Evolutionary conservation across 2,888 invertebrate genomes (phyloP).

Genomic region (Drosophila colorata): DNA sequence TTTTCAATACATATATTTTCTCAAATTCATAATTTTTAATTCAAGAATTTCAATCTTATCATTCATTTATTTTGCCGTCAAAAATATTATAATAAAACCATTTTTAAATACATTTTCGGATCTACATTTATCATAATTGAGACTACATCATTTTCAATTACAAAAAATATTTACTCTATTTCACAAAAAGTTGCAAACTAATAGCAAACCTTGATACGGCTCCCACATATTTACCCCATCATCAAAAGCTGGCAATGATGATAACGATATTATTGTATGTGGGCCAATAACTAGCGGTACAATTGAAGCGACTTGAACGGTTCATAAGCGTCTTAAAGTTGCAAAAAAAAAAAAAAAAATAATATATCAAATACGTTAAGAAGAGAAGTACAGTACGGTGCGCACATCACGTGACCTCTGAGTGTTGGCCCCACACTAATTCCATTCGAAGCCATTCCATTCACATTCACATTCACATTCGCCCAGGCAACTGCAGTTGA

Average conservation of each 20-base stretch:
- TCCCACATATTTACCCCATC: constrained; percentile 2
- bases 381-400: constrained; percentile 57
- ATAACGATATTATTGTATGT: constrained; percentile 29
- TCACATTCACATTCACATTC: constrained; percentile 47
- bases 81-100: too few species aligned
- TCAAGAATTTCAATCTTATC: too few species aligned
- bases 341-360: not conserved
- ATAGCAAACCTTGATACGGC: constrained; percentile 8
- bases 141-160: too few species aligned
- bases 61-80: too few species aligned
- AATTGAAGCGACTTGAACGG: constrained; percentile 34
- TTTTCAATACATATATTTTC: too few species aligned
- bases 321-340: constrained; percentile 52
- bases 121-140: too few species aligned
- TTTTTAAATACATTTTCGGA: too few species aligned
- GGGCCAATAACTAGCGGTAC: constrained; percentile 50
- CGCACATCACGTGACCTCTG: constrained; percentile 60
- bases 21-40: too few species aligned
- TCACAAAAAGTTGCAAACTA: constrained; percentile 12
- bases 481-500: constrained; percentile 27
- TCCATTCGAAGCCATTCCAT: constrained; percentile 31
- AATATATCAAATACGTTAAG: not conserved
- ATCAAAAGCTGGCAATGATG: constrained; percentile 20
- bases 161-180: not conserved
- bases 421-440: constrained; percentile 60